Base-by-base conservation (phyloP, 2,797 vertebrate species). In the Selene dorsalis region DNA sequence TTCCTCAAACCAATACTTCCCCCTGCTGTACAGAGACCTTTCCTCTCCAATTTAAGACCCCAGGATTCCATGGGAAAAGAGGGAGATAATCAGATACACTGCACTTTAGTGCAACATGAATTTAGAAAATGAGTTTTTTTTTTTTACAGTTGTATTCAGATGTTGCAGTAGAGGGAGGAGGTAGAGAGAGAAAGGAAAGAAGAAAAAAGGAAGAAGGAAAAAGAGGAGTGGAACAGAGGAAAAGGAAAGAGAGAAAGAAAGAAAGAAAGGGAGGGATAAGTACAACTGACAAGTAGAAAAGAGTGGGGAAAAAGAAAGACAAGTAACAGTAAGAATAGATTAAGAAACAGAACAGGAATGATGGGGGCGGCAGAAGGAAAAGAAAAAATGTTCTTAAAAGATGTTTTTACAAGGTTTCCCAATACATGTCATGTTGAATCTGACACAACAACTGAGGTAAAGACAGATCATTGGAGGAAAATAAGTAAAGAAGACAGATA, bases 1-100 rank as follows among this genome's bases (percentile, higher is more conserved):
- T 60, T 81, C 67, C 64, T 79, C 69, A 68, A 83, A 81, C 6
- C 58, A 77, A 81, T 67, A 71, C 55, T 68, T 78, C 69, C 69
- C 69, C 28, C 45, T 22, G 56, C 45, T 45, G 35, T 70, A 68
- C 45, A 38, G 18, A 73, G 53, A 39, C 35, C 47, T 45, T 65
- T 24, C 24, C 32, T 68, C 39, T 53, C 14, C 38, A 22, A 24
- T 22, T 48, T 22, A 32, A 47, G 32, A 38, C 16, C 11, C 53
- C 6, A 13, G 39, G 26, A 53, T 65, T 5, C 18, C 16, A 9
- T n/a, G 9, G 41, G 0, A 11, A 48, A 48, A 48, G 45, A 9
- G 9, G 13, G 41, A 43, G 14, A 16, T 43, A 43, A 43, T 43
- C 41, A 41, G 16, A 48, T 2, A 48, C 45, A 20, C 17, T 7